phyloP scores from a whole-genome alignment of 2,888 invertebrate genomes.

The Alsophila aescularia region DNA sequence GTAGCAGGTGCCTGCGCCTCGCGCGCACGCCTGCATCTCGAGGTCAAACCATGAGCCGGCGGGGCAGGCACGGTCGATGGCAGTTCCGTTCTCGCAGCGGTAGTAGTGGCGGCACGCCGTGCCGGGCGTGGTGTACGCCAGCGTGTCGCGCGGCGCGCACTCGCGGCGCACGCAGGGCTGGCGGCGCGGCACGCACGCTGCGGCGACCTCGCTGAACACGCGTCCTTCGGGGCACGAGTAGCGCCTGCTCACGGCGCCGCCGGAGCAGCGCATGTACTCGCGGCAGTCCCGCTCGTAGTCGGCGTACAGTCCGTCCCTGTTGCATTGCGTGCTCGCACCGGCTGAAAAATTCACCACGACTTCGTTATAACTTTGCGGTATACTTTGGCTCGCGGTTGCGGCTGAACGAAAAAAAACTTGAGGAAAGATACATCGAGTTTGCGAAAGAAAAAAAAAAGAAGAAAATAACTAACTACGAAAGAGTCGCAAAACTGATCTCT shows the following conservation, averaged over 20 bases:
- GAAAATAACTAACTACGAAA: too few species aligned
- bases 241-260: constrained; percentile 56
- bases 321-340: constrained; percentile 58
- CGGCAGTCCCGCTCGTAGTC: constrained; percentile 75
- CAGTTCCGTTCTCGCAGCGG: constrained; percentile 79
- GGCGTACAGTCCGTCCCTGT: constrained; percentile 71
- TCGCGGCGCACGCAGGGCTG: constrained; percentile 69
- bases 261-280: constrained; percentile 73
- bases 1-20: constrained; percentile 83
- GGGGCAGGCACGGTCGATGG: constrained; percentile 78
- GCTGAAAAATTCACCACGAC: constrained; percentile 49
- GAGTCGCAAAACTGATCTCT: neutral
- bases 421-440: too few species aligned
- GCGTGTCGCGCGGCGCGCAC: constrained; percentile 64
- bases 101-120: constrained; percentile 85
- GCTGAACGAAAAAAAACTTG: too few species aligned
- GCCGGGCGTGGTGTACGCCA: constrained; percentile 82
- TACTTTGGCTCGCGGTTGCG: neutral
- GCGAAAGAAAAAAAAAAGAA: too few species aligned
- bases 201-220: constrained; percentile 71
- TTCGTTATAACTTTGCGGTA: neutral
- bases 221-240: constrained; percentile 71
- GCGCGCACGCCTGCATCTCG: constrained; percentile 79
- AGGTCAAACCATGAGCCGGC: constrained; percentile 83
- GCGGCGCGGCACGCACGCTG: constrained; percentile 69